phyloP scores from a whole-genome alignment of 2,113 vertebrate species.

The Misgurnus anguillicaudatus region DNA sequence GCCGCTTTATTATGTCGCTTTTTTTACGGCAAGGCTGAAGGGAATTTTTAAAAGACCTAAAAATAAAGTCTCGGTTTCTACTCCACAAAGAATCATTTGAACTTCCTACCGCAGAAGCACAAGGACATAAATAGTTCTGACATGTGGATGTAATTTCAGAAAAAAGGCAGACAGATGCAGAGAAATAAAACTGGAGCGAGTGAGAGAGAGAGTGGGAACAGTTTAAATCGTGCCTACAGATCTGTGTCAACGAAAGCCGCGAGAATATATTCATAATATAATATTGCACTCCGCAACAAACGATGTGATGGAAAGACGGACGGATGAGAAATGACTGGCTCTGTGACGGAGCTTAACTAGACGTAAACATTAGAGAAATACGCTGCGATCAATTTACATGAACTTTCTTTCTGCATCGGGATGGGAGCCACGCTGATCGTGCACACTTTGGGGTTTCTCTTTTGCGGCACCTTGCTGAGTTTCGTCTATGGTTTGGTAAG shows the following conservation, averaged over 20 bases:
- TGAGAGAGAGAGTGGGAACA: constrained; percentile 42
- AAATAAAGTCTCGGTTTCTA: constrained; percentile 83
- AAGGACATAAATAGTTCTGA: constrained; percentile 82
- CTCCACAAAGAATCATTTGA: constrained; percentile 85
- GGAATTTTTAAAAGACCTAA: constrained; percentile 80
- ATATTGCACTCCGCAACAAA: constrained; percentile 63
- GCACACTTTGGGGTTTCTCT: constrained; percentile 82
- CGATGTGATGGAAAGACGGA: constrained; percentile 57
- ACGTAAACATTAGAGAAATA: constrained; percentile 53
- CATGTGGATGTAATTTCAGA: constrained; percentile 93
- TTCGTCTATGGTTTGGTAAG: constrained; percentile 86
- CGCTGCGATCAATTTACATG: constrained; percentile 56
- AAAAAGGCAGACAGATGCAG: constrained; percentile 73
- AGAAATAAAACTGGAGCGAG: constrained; percentile 68
- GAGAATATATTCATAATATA: constrained; percentile 73
- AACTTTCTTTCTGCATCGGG: constrained; percentile 67
- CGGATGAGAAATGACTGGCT: constrained; percentile 37
- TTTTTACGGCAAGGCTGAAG: constrained; percentile 71
- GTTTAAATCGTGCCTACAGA: constrained; percentile 46
- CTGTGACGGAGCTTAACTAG: constrained; percentile 65
- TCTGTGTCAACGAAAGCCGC: constrained; percentile 61
- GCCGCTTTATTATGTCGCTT: constrained; percentile 69
- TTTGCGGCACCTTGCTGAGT: constrained; percentile 77
- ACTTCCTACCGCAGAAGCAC: constrained; percentile 83
- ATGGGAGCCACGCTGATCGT: constrained; percentile 85